Base-by-base conservation (phyloP, 2,113 vertebrate genomes). In the Calidris pygmaea region DNA sequence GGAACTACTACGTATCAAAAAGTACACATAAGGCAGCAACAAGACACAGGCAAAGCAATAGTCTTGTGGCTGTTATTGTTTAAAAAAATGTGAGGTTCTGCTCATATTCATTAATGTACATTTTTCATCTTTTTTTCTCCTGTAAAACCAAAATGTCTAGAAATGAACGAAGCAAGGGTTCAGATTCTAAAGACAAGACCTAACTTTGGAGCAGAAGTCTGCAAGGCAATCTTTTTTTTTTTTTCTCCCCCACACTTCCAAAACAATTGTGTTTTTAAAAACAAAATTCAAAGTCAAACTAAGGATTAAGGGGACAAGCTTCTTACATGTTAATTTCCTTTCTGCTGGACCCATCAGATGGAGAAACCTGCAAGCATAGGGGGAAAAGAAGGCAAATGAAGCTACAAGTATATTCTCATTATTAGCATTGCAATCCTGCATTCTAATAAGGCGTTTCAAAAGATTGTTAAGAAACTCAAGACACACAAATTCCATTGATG, bases 101-200 rank as follows among this genome's bases (percentile, higher is more conserved):
- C 4, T 16, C 5, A 10, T n/a, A 32, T 26, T 71, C 3, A 62
- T 50, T 55, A 53, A 68, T 8, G 6, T 1, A 1, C 7, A 35
- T 63, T 90, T 77, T 71, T 41, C 6, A 15, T 1, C 7, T 10
- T 15, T 4, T 10, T 1, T 0, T 0, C 4, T 17, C 35, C 34
- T 1, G 0, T n/a, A 83, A 84, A 95, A 48, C 4, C 19, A 92
- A 81, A 19, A 39, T 29, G 17, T 14, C 32, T 24, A 47, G 22
- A 90, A 79, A 39, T 13, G 1, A 55, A 43, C 7, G 34, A 62
- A 56, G 26, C 30, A 5, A 60, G 70, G n/a, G 30, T 34, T 60
- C 45, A 50, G n/a, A 59, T 76, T 53, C 24, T 77, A 39, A 50
- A 62, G 35, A 55, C 53, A 67, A 48, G 15, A 75, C 30, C 9